These are phyloP conservation scores for Heliconius eleuchia DNA, from an alignment of 1,140 invertebrate genomes.

Conservation along the genomic window DNA sequence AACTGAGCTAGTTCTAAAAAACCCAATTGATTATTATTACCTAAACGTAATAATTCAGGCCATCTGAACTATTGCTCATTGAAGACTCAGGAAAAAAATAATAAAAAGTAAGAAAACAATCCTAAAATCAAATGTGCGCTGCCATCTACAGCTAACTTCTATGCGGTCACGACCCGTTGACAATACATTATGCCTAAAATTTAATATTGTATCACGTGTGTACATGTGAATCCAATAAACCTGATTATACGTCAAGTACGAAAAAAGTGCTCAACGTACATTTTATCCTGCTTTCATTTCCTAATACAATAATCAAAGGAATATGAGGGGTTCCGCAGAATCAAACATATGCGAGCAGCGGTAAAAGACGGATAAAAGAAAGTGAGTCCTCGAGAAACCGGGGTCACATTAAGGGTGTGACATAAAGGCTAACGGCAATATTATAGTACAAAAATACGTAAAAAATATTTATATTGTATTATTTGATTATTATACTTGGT, in stretches of 20 bases:
- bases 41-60: too few species aligned
- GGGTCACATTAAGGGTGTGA: constrained; percentile 54
- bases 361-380: constrained; percentile 74
- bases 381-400: constrained; percentile 57
- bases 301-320: constrained; percentile 79
- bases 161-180: too few species aligned
- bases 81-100: too few species aligned
- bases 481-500: too few species aligned
- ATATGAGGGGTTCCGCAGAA: constrained; percentile 71
- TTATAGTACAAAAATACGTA: background rate
- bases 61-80: too few species aligned
- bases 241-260: constrained; percentile 64
- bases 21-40: too few species aligned
- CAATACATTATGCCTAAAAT: background rate
- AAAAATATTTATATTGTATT: too few species aligned
- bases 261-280: constrained; percentile 70
- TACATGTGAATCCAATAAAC: constrained; percentile 8
- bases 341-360: constrained; percentile 75
- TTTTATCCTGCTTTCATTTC: constrained; percentile 66
- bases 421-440: constrained; percentile 38
- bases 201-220: constrained; percentile 18
- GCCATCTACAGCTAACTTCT: too few species aligned
- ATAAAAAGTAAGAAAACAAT: too few species aligned
- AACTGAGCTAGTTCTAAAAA: too few species aligned
- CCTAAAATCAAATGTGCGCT: too few species aligned